Conservation (phyloP, 2,113 vertebrate genomes). For the Silurus asotus region DNA sequence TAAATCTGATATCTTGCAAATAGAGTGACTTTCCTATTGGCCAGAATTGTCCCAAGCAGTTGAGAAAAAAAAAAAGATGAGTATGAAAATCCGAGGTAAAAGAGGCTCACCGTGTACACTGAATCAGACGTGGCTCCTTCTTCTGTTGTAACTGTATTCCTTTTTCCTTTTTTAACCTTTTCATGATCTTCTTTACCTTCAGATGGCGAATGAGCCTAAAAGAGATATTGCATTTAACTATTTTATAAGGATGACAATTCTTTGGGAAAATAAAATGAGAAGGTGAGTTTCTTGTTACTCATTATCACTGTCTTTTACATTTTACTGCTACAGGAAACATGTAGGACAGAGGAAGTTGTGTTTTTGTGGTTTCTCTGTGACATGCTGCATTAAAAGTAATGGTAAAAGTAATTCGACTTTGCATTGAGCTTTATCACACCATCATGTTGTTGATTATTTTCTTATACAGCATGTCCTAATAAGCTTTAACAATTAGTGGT, state of each 20-base stretch:
- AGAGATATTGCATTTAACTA: not conserved
- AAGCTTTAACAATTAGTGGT: not conserved
- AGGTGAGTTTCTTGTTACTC: too few relatives aligned
- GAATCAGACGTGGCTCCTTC: slow-evolving; percentile 30
- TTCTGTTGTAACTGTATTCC: not conserved
- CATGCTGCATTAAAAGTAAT: not conserved
- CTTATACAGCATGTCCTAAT: not conserved
- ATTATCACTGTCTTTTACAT: not conserved
- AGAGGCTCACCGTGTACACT: slow-evolving; percentile 50
- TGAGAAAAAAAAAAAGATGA: not conserved
- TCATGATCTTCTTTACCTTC: not conserved
- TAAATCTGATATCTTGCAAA: not conserved
- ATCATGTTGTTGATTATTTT: not conserved
- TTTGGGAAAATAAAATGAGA: not conserved
- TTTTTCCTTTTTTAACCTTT: not conserved
- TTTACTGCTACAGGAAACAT: not conserved
- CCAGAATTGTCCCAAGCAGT: not conserved
- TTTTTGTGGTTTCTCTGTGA: not conserved
- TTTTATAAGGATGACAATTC: not conserved
- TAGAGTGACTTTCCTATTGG: not conserved
- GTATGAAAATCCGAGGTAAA: not conserved
- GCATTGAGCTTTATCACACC: not conserved
- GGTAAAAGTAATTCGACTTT: not conserved
- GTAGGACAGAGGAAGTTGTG: not conserved
- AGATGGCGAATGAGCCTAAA: slow-evolving; percentile 28